A percentile compares a stretch with the other conserved stretches of the same genome.
Conservation (phyloP, 2,888 invertebrate genomes). For the Idaea dimidiata region DNA sequence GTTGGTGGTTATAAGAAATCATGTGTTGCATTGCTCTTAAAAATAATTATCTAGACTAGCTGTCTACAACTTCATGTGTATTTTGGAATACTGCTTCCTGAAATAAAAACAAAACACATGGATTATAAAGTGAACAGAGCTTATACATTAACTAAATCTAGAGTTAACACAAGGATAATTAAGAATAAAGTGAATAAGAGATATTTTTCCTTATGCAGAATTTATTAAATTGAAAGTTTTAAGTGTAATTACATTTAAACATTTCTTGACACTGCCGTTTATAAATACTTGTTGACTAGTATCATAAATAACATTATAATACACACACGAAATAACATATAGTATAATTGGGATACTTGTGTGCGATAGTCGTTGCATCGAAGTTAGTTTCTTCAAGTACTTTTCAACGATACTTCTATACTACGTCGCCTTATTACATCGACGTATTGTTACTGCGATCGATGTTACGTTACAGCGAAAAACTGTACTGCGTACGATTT, state of each 20-base stretch:
- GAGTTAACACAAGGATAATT: constrained; percentile 12
- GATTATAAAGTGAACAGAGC: neutral
- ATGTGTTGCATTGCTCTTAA: constrained; percentile 72
- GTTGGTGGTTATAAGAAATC: constrained; percentile 66
- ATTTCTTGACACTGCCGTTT: constrained; percentile 61
- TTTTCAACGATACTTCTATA: too few relatives aligned
- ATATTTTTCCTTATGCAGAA: constrained; percentile 62
- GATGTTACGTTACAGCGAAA: too few relatives aligned
- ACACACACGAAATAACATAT: constrained; percentile 38
- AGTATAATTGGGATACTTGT: too few relatives aligned
- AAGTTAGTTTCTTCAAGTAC: too few relatives aligned
- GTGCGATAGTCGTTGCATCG: too few relatives aligned
- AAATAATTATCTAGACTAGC: constrained; percentile 62
- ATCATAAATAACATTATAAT: constrained; percentile 51
- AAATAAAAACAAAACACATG: constrained; percentile 57
- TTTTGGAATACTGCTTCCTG: constrained; percentile 79
- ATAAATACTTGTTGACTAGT: constrained; percentile 76
- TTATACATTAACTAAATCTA: neutral
- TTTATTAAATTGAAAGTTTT: constrained; percentile 73
- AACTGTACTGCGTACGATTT: too few relatives aligned
- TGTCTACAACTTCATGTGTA: constrained; percentile 75
- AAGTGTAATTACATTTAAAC: constrained; percentile 71
- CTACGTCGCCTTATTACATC: too few relatives aligned
- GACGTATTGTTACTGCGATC: too few relatives aligned
- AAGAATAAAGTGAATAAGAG: constrained; percentile 55